Evolutionary conservation across 2,888 invertebrate species (phyloP), one percentile per base, ranked within the genome.

Genomic region (Eristalinus aeneus): DNA sequence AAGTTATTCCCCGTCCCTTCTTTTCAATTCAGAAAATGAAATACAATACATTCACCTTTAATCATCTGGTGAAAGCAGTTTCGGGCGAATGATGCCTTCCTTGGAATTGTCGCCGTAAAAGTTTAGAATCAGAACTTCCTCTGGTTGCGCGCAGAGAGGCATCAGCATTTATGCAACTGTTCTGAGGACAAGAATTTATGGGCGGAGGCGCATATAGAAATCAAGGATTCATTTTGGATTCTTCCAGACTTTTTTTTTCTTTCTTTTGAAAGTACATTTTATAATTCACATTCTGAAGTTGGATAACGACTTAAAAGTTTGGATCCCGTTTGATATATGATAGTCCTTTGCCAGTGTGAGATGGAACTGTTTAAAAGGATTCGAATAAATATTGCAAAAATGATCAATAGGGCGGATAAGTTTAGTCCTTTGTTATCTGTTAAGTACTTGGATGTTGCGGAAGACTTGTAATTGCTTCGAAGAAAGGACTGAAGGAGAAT

Each of bases 51-150:
- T 65, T n/a, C 54, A 76, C 76, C 68, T 76, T 76, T 61, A 76
- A 68, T 68, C 68, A 76, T 76, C 61, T 53, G 61, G 68, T 32
- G 54, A 76, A 63, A 64, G 64, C 63, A 77, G 54, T 31, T 39
- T 20, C 27, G 16, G 60, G 32, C 6, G 22, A 60, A 39, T n/a
- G 32, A 23, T 22, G 16, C 27, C 27, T 58, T 74, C 64, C 20
- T 16, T 12, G 16, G 32, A 71, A 32, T 65, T 58, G 64, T 71
- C 69, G 36, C 23, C 53, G 16, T 22, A 46, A 71, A 78, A 78
- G 64, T 78, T 78, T 71, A 5, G 58, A 72, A 22, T 78, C 53
- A 60, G 60, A 78, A 78, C 71, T 78, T 78, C 63, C 39, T 77
- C 71, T n/a, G 56, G 64, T 27, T 27, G 27, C 27, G 27, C 22